Conservation (phyloP, 2,888 invertebrate genomes). For the Craniophora ligustri region DNA sequence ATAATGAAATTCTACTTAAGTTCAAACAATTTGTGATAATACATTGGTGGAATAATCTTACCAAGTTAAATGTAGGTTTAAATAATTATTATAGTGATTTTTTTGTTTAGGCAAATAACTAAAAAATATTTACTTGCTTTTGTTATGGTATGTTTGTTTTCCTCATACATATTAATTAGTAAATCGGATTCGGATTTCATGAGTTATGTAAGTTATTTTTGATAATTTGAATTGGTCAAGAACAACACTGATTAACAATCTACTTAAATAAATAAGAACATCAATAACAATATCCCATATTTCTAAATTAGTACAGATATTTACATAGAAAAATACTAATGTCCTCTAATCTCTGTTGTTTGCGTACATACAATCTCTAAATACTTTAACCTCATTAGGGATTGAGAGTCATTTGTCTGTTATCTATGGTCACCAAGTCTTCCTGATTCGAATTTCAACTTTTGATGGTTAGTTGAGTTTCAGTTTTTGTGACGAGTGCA, state of each 20-base stretch:
- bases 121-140: too few species aligned
- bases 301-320: not conserved
- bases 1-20: too few species aligned
- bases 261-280: not conserved
- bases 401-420: slow-evolving; percentile 42
- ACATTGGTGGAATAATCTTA: too few species aligned
- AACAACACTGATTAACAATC: slow-evolving; percentile 29
- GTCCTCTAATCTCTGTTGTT: slow-evolving; percentile 38
- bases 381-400: slow-evolving; percentile 57
- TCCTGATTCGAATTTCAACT: slow-evolving; percentile 31
- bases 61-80: too few species aligned
- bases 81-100: too few species aligned
- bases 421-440: slow-evolving; percentile 41
- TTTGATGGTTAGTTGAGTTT: slow-evolving; percentile 43
- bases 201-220: too few species aligned
- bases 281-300: slow-evolving; percentile 3
- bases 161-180: too few species aligned
- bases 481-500: slow-evolving; percentile 18
- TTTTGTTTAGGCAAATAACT: too few species aligned
- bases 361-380: slow-evolving; percentile 39
- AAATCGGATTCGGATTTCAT: too few species aligned
- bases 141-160: too few species aligned
- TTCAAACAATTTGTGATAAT: too few species aligned
- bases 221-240: slow-evolving; percentile 3
- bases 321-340: slow-evolving; percentile 22